Conservation (phyloP, 2,888 invertebrate species). For the Rhyacophila evoluta region DNA sequence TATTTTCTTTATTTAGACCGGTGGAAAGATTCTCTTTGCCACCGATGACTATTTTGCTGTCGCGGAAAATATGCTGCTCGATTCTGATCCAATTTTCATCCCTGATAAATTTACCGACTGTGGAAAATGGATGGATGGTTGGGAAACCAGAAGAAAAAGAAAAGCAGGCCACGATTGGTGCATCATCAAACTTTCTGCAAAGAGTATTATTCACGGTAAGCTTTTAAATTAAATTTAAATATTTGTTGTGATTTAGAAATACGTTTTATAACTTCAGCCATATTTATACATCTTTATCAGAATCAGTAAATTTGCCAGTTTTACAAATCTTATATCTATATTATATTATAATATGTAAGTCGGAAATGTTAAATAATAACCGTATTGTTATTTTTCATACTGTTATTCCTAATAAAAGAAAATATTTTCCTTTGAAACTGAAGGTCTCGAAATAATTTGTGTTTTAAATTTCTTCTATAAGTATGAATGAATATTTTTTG, state of each 20-base stretch:
- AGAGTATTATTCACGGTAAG: conserved; percentile 68
- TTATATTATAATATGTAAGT: too few relatives aligned
- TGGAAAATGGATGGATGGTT: conserved; percentile 79
- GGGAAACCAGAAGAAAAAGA: conserved; percentile 75
- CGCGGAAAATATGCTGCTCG: conserved; percentile 72
- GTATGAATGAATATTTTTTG: not conserved
- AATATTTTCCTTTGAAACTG: too few relatives aligned
- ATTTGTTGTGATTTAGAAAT: not conserved
- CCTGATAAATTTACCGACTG: conserved; percentile 71
- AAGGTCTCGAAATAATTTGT: too few relatives aligned
- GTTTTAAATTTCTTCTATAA: too few relatives aligned
- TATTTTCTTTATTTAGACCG: too few relatives aligned
- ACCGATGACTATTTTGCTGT: conserved; percentile 76
- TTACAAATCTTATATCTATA: too few relatives aligned
- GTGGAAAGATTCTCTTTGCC: conserved; percentile 71
- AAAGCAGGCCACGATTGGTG: conserved; percentile 75
- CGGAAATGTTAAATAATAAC: too few relatives aligned
- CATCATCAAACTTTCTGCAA: conserved; percentile 70
- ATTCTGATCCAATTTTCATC: conserved; percentile 70
- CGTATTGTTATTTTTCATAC: too few relatives aligned
- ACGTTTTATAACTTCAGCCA: too few relatives aligned
- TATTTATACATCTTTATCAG: too few relatives aligned
- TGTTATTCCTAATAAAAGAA: too few relatives aligned
- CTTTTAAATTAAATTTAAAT: not conserved
- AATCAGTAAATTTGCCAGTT: too few relatives aligned